Conservation (phyloP, 2,797 vertebrate species). For the Silurus lanzhouensis region DNA sequence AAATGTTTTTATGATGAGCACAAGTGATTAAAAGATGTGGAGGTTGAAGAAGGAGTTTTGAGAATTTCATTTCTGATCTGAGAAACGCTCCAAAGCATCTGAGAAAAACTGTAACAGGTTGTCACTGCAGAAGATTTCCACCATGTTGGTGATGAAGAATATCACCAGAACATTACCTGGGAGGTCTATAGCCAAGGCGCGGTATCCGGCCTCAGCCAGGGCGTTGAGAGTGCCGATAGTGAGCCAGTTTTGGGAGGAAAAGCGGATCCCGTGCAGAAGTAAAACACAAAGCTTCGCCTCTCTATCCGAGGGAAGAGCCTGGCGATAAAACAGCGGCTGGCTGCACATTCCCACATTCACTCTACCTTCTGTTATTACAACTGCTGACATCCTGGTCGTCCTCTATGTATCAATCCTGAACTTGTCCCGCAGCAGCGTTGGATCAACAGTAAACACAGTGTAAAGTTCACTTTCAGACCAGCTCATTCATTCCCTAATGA, state of each 20-base stretch:
- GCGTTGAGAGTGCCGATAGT: conserved; percentile 79
- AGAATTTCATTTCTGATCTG: too few relatives aligned
- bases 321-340: conserved; percentile 84
- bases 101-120: too few relatives aligned
- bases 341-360: conserved; percentile 74
- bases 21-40: too few relatives aligned
- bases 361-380: conserved; percentile 71
- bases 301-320: conserved; percentile 67
- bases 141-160: background rate
- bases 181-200: conserved; percentile 88
- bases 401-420: too few relatives aligned
- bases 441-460: background rate
- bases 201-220: conserved; percentile 82
- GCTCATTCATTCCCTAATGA: background rate
- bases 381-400: conserved; percentile 73
- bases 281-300: conserved; percentile 72
- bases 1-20: too few relatives aligned
- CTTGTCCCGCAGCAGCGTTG: too few relatives aligned
- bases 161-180: conserved; percentile 76
- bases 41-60: too few relatives aligned
- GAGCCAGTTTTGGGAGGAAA: conserved; percentile 92
- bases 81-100: too few relatives aligned
- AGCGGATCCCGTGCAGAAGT: conserved; percentile 91
- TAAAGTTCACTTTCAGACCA: background rate
- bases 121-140: too few relatives aligned